phyloP scores from a whole-genome alignment of 2,888 invertebrate species.

The Philhelius pedissequus region DNA sequence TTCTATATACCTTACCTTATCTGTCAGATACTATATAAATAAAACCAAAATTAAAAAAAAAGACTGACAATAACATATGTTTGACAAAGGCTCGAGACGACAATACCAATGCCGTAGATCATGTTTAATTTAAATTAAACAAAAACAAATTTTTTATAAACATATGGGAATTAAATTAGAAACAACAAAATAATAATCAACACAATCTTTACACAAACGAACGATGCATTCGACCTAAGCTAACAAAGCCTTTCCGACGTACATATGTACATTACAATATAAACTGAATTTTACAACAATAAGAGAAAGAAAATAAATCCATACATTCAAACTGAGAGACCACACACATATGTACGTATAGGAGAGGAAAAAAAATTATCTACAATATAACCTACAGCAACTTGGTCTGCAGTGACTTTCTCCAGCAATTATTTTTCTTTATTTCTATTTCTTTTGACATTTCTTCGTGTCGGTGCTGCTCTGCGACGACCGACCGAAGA shows the following conservation, averaged over 20 bases:
- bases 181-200: background rate
- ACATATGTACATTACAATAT: constrained; percentile 16
- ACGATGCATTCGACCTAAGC: constrained; percentile 46
- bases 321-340: background rate
- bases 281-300: constrained; percentile 44
- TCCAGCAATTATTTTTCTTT: constrained; percentile 46
- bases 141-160: background rate
- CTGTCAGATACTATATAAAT: constrained; percentile 49
- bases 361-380: constrained; percentile 12
- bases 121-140: background rate
- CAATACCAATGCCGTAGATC: background rate
- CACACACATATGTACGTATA: constrained; percentile 1
- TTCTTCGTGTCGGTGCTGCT: constrained; percentile 35
- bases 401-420: constrained; percentile 65
- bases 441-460: constrained; percentile 36
- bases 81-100: background rate
- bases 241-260: constrained; percentile 46
- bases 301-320: constrained; percentile 14
- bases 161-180: background rate
- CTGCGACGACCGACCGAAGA: background rate
- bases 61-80: background rate
- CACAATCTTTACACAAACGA: background rate
- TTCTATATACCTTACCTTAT: constrained; percentile 28
- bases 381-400: constrained; percentile 60
- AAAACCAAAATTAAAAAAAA: constrained; percentile 37